phyloP scores from a whole-genome alignment of 2,797 vertebrate species.

The Heteromormyrus szaboi region DNA sequence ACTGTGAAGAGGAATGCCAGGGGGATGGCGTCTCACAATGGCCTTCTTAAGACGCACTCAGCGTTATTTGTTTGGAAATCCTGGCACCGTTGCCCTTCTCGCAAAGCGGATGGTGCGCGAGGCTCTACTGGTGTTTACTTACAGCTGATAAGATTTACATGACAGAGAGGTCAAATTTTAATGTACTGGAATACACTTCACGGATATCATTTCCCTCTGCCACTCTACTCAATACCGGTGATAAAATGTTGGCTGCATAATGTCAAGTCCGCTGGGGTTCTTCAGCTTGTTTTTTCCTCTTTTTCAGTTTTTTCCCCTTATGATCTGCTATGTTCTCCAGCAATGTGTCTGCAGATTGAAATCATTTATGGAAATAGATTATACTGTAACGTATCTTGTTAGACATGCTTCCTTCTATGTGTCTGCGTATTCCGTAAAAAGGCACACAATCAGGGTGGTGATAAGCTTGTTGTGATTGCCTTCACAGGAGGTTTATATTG shows the following conservation, averaged over 20 bases:
- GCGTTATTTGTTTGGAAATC: neutral
- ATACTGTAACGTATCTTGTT: neutral
- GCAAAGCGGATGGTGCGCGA: neutral
- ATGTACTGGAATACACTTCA: constrained; percentile 33
- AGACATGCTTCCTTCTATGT: neutral
- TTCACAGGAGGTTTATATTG: neutral
- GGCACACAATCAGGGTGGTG: neutral
- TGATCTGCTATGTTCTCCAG: constrained; percentile 7
- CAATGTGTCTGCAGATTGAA: constrained; percentile 13
- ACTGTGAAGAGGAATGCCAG: neutral
- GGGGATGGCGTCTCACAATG: neutral
- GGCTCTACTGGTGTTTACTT: constrained; percentile 24
- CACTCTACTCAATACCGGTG: constrained; percentile 30
- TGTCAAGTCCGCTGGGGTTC: constrained; percentile 26
- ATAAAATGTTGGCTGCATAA: constrained; percentile 24
- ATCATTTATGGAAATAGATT: neutral
- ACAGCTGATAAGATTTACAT: constrained; percentile 41
- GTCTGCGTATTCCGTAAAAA: neutral
- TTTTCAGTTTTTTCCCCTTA: neutral
- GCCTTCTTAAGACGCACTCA: neutral
- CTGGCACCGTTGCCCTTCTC: neutral
- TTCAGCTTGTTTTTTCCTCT: constrained; percentile 21
- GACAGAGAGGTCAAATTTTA: constrained; percentile 37
- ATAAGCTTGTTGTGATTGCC: neutral
- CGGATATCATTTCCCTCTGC: constrained; percentile 51